A percentile compares a stretch with the other conserved stretches of the same genome.
Conservation (phyloP, 2,888 invertebrate species). For the Embidobia sp. region DNA sequence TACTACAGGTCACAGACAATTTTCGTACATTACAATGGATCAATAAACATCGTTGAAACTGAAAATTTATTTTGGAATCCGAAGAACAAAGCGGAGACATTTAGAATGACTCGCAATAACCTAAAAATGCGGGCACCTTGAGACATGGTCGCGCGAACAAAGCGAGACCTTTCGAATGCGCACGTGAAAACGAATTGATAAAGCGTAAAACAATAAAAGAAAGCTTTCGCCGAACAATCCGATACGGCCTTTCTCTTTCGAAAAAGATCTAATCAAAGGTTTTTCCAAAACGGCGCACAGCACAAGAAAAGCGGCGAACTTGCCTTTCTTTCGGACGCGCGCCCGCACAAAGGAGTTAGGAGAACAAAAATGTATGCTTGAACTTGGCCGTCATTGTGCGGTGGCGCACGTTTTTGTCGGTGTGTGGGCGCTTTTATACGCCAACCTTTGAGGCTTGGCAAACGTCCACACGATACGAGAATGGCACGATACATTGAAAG, state of each 20-base stretch:
- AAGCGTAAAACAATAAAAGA: slow-evolving; percentile 22
- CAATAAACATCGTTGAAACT: too few species aligned
- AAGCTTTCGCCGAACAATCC: slow-evolving; percentile 14
- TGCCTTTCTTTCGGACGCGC: slow-evolving; percentile 2
- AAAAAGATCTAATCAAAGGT: slow-evolving; percentile 35
- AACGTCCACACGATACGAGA: slow-evolving; percentile 66
- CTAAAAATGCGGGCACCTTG: too few species aligned
- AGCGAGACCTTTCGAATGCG: too few species aligned
- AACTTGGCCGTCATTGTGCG: slow-evolving; percentile 55
- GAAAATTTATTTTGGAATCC: too few species aligned
- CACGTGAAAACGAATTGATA: too few species aligned
- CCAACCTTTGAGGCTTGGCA: slow-evolving; percentile 65
- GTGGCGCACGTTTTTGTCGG: slow-evolving; percentile 33
- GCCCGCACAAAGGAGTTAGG: slow-evolving; percentile 36
- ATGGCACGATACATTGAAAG: slow-evolving; percentile 64
- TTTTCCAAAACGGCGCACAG: slow-evolving; percentile 13
- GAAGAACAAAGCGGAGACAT: too few species aligned
- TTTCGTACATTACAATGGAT: too few species aligned
- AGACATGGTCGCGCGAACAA: too few species aligned
- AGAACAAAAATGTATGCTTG: slow-evolving; percentile 60
- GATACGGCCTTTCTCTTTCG: slow-evolving; percentile 5
- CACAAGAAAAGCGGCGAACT: not conserved
- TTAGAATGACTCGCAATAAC: too few species aligned
- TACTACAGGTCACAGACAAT: too few species aligned
- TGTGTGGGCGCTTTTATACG: slow-evolving; percentile 53